Evolutionary conservation across 1,140 invertebrate species (phyloP).

Genomic region (Chrysopa pallens): DNA sequence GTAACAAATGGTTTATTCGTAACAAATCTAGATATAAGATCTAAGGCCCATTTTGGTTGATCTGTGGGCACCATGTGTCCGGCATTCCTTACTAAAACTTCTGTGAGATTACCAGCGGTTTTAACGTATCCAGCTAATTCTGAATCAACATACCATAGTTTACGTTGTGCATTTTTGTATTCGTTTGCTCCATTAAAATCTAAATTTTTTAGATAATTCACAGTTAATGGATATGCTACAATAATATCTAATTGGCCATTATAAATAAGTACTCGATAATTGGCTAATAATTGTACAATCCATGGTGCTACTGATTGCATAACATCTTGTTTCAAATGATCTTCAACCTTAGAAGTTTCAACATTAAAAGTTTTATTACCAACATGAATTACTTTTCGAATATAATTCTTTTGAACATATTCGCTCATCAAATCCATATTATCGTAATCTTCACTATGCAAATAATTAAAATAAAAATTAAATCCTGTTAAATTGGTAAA

Average conservation of each 20-base stretch:
- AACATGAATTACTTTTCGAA: slow-evolving; percentile 30
- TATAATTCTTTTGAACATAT: slow-evolving; percentile 35
- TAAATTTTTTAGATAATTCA: slow-evolving; percentile 44
- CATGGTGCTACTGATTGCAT: slow-evolving; percentile 65
- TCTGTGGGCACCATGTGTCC: slow-evolving; percentile 68
- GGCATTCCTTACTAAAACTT: slow-evolving; percentile 55
- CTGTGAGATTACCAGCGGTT: slow-evolving; percentile 49
- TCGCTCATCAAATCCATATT: slow-evolving; percentile 22
- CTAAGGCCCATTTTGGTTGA: slow-evolving; percentile 54
- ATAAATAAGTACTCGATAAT: slow-evolving; percentile 53
- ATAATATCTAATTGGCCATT: slow-evolving; percentile 77
- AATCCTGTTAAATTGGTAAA: slow-evolving; percentile 52
- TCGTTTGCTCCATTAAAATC: slow-evolving; percentile 39
- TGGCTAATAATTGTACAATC: slow-evolving; percentile 44
- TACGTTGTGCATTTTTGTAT: slow-evolving; percentile 38
- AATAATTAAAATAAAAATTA: slow-evolving; percentile 49
- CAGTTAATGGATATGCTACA: slow-evolving; percentile 59
- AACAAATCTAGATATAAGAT: slow-evolving; percentile 60
- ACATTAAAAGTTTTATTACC: slow-evolving; percentile 27
- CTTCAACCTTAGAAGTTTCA: slow-evolving; percentile 34
- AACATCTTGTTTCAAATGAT: slow-evolving; percentile 53
- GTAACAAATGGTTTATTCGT: slow-evolving; percentile 26
- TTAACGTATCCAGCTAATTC: slow-evolving; percentile 59
- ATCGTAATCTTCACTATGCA: slow-evolving; percentile 27
- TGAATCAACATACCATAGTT: slow-evolving; percentile 41